Percentiles rank a stretch among this genome's conserved stretches.
Conservation (phyloP, 2,113 vertebrate genomes). For the Pavo muticus region DNA sequence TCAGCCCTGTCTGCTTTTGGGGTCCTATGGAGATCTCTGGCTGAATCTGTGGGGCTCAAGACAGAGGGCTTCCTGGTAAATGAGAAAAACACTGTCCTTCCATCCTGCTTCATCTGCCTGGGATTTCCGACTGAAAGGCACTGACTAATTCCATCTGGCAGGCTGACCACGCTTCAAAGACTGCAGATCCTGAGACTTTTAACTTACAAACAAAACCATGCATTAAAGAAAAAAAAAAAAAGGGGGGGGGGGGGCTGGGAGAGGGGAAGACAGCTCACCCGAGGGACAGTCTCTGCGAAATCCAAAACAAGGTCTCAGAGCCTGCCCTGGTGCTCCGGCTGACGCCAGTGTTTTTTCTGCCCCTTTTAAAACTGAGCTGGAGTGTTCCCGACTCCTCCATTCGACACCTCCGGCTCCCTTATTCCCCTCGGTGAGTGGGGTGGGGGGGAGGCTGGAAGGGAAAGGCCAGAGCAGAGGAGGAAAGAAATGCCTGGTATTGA, state of each 20-base stretch:
- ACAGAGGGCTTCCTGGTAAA: constrained; percentile 27
- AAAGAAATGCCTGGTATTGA: constrained; percentile 65
- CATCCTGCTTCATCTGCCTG: constrained; percentile 60
- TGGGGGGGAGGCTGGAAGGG: constrained; percentile 1
- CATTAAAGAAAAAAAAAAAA: not conserved
- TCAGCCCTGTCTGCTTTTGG: not conserved
- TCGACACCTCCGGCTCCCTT: constrained; percentile 46
- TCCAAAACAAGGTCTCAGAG: constrained; percentile 60
- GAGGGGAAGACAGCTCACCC: not conserved
- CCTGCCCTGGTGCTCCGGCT: constrained; percentile 21
- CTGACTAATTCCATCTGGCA: constrained; percentile 75
- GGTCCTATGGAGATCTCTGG: not conserved
- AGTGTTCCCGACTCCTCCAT: not conserved
- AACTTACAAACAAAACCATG: constrained; percentile 70
- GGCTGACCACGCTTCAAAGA: constrained; percentile 68
- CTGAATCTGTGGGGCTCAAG: not conserved
- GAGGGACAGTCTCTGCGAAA: constrained; percentile 50
- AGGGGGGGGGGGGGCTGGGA: too few species aligned
- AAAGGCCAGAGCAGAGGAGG: constrained; percentile 62
- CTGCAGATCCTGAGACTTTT: constrained; percentile 67
- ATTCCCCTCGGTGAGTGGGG: constrained; percentile 30
- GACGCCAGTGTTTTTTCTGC: constrained; percentile 49
- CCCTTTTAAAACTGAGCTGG: constrained; percentile 53
- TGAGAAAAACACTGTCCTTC: constrained; percentile 51
- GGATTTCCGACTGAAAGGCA: constrained; percentile 68